Conservation (phyloP, 2,113 vertebrate genomes). For the Poecile atricapillus region DNA sequence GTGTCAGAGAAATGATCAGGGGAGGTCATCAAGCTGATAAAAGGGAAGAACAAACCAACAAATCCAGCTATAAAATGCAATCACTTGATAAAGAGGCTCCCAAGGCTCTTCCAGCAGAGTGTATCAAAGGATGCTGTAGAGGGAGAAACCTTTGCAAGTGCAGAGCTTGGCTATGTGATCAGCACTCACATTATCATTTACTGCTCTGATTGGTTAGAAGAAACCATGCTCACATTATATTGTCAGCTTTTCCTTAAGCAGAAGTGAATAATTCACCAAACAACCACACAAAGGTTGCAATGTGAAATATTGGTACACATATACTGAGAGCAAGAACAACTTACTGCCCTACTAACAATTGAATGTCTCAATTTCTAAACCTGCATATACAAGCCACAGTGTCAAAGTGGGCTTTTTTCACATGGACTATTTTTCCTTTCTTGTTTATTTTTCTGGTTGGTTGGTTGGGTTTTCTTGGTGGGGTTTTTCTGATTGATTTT, state of each 20-base stretch:
- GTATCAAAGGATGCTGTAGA: background rate
- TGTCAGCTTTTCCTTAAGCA: background rate
- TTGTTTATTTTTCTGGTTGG: background rate
- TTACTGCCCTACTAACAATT: background rate
- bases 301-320: rapidly evolving
- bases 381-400: background rate
- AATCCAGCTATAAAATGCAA: background rate
- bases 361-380: background rate
- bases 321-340: background rate
- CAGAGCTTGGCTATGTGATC: background rate
- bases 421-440: background rate
- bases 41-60: background rate
- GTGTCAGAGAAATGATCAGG: background rate
- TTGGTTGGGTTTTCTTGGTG: background rate
- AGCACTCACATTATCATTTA: background rate
- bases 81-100: background rate
- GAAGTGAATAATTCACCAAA: background rate
- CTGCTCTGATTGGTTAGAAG: background rate
- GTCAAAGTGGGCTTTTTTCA: background rate
- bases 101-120: background rate
- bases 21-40: background rate
- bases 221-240: background rate
- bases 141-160: background rate
- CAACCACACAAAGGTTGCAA: background rate
- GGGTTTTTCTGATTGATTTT: background rate